These are phyloP conservation scores for Nymphalis c-album DNA, from an alignment of 2,888 invertebrate species.

Conservation along the genomic window DNA sequence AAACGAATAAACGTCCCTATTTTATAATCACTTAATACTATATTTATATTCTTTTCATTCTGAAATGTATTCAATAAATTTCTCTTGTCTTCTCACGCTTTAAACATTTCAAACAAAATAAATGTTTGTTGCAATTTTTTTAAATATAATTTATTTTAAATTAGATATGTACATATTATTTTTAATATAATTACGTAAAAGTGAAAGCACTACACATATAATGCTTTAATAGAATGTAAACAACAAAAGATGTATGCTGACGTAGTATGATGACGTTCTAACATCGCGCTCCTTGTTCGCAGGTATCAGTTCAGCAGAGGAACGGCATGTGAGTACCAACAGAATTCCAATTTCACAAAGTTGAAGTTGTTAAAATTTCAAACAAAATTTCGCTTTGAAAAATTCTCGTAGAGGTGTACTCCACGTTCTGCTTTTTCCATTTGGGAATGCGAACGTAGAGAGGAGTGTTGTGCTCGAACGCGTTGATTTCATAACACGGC, in stretches of 20 bases:
- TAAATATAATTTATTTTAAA: not conserved
- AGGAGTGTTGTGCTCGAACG: conserved; percentile 77
- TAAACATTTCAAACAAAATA: no score
- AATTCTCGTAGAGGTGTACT: conserved; percentile 62
- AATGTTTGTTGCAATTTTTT: not conserved
- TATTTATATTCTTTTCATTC: not conserved
- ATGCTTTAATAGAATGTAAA: conserved; percentile 1
- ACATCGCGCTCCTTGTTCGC: conserved; percentile 52
- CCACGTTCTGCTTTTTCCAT: conserved; percentile 66
- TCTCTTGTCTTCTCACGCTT: no score
- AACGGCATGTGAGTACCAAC: conserved; percentile 76
- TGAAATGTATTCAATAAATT: not conserved
- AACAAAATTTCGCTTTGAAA: conserved; percentile 64
- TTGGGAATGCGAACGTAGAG: conserved; percentile 69
- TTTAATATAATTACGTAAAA: not conserved
- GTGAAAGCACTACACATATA: conserved; percentile 3
- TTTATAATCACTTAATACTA: not conserved
- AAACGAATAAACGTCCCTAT: not conserved
- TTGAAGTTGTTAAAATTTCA: conserved; percentile 69
- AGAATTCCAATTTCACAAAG: conserved; percentile 49
- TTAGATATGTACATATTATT: not conserved
- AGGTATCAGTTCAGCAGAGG: conserved; percentile 80
- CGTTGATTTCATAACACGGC: conserved; percentile 81
- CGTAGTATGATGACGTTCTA: no score
- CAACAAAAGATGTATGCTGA: conserved; percentile 15